Evolutionary conservation across 2,113 vertebrate species (phyloP), one percentile per base, ranked within the genome.

Genomic region (Apeltes quadracus): DNA sequence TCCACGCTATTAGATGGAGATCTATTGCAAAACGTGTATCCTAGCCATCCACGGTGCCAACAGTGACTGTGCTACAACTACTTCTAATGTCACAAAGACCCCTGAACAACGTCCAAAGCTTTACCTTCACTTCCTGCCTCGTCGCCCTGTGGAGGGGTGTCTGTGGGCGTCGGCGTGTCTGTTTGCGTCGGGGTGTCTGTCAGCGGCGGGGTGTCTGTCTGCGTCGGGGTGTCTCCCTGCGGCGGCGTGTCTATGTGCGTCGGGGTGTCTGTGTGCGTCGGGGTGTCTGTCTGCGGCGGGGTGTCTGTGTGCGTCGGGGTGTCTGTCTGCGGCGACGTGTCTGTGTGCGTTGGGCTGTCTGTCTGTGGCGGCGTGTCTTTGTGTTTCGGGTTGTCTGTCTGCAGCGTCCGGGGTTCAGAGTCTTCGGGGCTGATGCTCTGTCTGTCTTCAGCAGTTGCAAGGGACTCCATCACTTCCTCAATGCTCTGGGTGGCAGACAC

Each of bases 381-480:
- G 5, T 34, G 32, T 6, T 4, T 5, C 2, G 32, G 32, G 5
- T 4, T 34, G 88, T 34, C 32, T 34, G 82, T 5, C 22, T 81
- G 76, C 10, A 88, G 87, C 0, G 81, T 84, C 63, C 81, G 76
- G 4, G 77, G 41, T n/a, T 81, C 82, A 0, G 82, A 56, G 54
- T 89, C 90, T 72, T 91, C 86, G 20, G 81, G 80, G 69, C 85
- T 89, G 69, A 29, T 82, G 61, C 74, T 83, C 44, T 86, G 69
- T 16, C 68, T 63, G 63, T 84, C 84, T 57, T 81, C 78, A 0
- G 75, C 78, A 38, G 67, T 59, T 9, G 75, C 32, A 58, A 81
- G 82, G 15, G 82, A 76, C 56, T 85, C 87, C 18, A 36, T 64
- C 25, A 43, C 84, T 69, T 51, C 88, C 65, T 88, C 87, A 12